A percentile compares a stretch with the other conserved stretches of the same genome.
phyloP scores from a whole-genome alignment of 1,140 invertebrate genomes.

The Melipona quadrifasciata region DNA sequence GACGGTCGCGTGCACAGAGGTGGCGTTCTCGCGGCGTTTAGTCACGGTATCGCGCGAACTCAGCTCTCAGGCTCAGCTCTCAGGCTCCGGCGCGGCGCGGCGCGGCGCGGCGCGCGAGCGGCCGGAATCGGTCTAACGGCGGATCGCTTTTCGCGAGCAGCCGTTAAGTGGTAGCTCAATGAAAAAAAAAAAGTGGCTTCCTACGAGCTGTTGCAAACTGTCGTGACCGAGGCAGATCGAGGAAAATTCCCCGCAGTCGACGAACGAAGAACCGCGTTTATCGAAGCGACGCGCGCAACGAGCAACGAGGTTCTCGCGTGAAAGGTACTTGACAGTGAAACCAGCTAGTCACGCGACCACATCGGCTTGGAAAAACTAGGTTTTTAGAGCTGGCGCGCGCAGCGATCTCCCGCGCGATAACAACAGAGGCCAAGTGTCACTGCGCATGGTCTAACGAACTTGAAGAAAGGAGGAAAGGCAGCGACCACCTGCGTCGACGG shows the following conservation, averaged over 20 bases:
- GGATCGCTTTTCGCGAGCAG: background rate
- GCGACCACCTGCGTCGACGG: slow-evolving; percentile 47
- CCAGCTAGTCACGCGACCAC: slow-evolving; percentile 27
- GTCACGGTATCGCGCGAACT: background rate
- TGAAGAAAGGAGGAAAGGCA: slow-evolving; percentile 28
- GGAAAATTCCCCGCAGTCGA: background rate
- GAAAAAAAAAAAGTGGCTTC: background rate
- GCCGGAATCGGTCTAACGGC: background rate
- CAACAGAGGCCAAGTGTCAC: slow-evolving; percentile 36
- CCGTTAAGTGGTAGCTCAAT: background rate
- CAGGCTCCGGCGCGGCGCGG: background rate
- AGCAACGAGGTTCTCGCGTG: slow-evolving; percentile 36
- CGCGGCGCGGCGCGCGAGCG: background rate
- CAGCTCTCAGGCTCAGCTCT: background rate
- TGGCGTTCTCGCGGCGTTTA: background rate
- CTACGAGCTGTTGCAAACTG: background rate
- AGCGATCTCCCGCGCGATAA: slow-evolving; percentile 44
- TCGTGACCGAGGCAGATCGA: background rate
- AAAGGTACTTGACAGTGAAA: slow-evolving; percentile 53
- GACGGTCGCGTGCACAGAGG: background rate
- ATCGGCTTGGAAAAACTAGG: slow-evolving; percentile 46
- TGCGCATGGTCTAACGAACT: slow-evolving; percentile 50
- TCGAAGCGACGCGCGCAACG: background rate
- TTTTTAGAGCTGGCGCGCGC: slow-evolving; percentile 41
- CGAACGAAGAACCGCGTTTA: background rate